These are phyloP conservation scores for Phymorhynchus buccinoides DNA, from an alignment of 1,140 invertebrate species.

Conservation along the genomic window DNA sequence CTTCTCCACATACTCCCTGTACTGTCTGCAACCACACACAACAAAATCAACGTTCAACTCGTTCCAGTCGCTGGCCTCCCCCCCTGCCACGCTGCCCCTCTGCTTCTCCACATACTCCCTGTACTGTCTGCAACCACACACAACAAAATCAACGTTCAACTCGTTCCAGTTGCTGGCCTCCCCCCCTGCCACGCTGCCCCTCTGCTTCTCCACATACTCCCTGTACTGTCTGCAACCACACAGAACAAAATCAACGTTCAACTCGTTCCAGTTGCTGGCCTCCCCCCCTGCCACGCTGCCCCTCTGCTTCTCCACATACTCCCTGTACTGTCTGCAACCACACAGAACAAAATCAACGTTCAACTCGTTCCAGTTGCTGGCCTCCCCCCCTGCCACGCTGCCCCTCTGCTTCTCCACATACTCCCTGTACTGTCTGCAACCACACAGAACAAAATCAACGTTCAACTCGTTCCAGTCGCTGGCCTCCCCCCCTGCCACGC, in stretches of 20 bases:
- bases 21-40: slow-evolving; percentile 56
- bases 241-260: too few relatives aligned
- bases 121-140: slow-evolving; percentile 58
- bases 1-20: slow-evolving; percentile 59
- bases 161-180: slow-evolving; percentile 55
- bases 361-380: too few relatives aligned
- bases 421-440: too few relatives aligned
- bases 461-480: too few relatives aligned
- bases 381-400: too few relatives aligned
- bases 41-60: too few relatives aligned
- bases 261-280: too few relatives aligned
- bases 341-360: not conserved
- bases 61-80: slow-evolving; percentile 53
- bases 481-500: too few relatives aligned
- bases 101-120: slow-evolving; percentile 59
- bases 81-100: slow-evolving; percentile 54
- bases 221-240: slow-evolving; percentile 59
- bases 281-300: slow-evolving; percentile 54
- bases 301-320: slow-evolving; percentile 56
- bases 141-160: too few relatives aligned
- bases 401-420: too few relatives aligned
- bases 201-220: slow-evolving; percentile 57
- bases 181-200: slow-evolving; percentile 53
- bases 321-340: slow-evolving; percentile 63
- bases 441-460: too few relatives aligned